Conservation (phyloP, 2,888 invertebrate genomes). For the Tinea pellionella region DNA sequence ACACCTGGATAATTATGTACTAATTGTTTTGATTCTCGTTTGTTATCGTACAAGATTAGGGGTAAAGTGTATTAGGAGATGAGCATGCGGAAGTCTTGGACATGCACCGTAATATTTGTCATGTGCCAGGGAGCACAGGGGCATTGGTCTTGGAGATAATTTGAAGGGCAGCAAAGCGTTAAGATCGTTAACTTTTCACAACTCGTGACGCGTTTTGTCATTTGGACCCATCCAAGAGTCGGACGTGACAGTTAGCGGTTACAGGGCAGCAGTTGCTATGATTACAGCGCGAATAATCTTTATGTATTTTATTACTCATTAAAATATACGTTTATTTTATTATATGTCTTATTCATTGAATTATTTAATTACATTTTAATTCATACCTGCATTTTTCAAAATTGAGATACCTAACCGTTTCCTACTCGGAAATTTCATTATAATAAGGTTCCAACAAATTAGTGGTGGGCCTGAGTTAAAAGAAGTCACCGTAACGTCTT, state of each 20-base stretch:
- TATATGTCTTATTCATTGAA: not conserved
- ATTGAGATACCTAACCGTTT: too few species aligned
- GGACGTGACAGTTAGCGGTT: constrained; percentile 13
- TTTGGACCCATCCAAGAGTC: constrained; percentile 31
- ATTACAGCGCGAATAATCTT: not conserved
- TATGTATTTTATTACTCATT: not conserved
- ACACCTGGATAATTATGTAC: not conserved
- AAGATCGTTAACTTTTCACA: constrained; percentile 52
- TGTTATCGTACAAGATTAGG: not conserved
- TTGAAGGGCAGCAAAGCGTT: constrained; percentile 63
- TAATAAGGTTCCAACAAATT: not conserved
- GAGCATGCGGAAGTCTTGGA: constrained; percentile 46
- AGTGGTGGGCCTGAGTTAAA: not conserved
- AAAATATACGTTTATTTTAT: not conserved
- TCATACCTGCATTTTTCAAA: too few species aligned
- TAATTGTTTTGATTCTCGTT: not conserved
- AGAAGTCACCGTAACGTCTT: constrained; percentile 9
- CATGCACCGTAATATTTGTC: constrained; percentile 55
- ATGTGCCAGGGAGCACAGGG: constrained; percentile 54
- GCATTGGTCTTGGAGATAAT: constrained; percentile 61
- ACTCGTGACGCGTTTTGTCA: constrained; percentile 25
- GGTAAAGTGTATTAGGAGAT: not conserved
- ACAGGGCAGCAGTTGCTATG: not conserved
- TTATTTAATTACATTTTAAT: too few species aligned
- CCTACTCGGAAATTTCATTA: not conserved